Conservation (phyloP, 2,797 vertebrate genomes). For the Sarcophilus harrisii region DNA sequence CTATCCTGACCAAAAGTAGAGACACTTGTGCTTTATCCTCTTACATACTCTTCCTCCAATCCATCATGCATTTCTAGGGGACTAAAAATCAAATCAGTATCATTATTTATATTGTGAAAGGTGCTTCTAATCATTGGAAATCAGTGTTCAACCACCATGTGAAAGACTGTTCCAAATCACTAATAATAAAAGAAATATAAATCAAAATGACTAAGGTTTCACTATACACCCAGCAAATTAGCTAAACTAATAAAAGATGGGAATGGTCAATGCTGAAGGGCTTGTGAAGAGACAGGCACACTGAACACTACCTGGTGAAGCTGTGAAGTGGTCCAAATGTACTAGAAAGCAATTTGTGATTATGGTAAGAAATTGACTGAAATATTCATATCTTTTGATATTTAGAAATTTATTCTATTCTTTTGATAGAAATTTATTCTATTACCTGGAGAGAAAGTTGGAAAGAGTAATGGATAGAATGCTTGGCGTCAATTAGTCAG, state of each 20-base stretch:
- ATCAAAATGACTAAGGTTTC: neutral
- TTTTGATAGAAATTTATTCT: neutral
- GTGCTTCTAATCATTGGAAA: neutral
- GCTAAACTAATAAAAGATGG: neutral
- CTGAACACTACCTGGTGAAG: neutral
- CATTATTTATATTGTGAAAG: neutral
- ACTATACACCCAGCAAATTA: neutral
- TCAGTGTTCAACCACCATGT: neutral
- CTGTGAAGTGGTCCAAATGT: neutral
- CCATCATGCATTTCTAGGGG: neutral
- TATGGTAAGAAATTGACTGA: neutral
- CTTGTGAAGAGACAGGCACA: neutral
- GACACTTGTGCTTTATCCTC: neutral
- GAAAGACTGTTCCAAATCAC: neutral
- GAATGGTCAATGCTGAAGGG: neutral
- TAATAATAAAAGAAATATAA: neutral
- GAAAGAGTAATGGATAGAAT: neutral
- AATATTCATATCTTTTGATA: neutral
- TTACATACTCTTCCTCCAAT: neutral
- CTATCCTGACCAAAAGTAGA: neutral
- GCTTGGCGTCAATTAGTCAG: neutral
- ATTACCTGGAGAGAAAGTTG: neutral
- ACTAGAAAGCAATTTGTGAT: neutral
- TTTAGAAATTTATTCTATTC: neutral
- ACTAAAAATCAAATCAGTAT: neutral